These are phyloP conservation scores for Hypotaenidia philippensis DNA, from an alignment of 2,797 vertebrate genomes.

Conservation along the genomic window DNA sequence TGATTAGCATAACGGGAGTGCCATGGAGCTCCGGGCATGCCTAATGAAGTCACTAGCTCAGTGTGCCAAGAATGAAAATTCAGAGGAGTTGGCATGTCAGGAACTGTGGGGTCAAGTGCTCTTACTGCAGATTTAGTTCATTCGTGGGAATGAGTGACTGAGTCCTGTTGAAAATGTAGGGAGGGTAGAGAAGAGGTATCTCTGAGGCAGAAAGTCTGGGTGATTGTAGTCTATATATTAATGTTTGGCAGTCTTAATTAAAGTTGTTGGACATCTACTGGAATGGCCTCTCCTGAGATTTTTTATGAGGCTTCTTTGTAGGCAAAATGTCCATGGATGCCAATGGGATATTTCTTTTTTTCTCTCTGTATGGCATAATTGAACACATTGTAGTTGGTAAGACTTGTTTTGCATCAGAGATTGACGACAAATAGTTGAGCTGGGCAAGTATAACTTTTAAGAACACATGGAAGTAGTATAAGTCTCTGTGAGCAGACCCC, in stretches of 20 bases:
- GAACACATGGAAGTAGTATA: background rate
- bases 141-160: background rate
- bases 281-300: background rate
- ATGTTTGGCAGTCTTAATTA: background rate
- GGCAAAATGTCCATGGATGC: background rate
- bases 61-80: background rate
- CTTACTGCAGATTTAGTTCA: background rate
- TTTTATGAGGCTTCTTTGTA: background rate
- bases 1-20: slow-evolving; percentile 1
- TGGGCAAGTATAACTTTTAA: background rate
- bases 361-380: background rate
- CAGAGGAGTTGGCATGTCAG: background rate
- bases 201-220: background rate
- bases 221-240: background rate
- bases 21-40: background rate
- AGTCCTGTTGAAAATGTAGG: background rate
- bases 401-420: background rate
- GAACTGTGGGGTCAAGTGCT: background rate
- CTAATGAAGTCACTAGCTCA: background rate
- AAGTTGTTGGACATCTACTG: background rate
- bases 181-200: background rate
- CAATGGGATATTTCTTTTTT: background rate
- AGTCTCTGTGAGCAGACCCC: background rate
- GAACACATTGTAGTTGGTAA: background rate
- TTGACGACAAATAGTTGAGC: background rate